Conservation (phyloP, 2,113 vertebrate genomes). For the Agelaius phoeniceus region DNA sequence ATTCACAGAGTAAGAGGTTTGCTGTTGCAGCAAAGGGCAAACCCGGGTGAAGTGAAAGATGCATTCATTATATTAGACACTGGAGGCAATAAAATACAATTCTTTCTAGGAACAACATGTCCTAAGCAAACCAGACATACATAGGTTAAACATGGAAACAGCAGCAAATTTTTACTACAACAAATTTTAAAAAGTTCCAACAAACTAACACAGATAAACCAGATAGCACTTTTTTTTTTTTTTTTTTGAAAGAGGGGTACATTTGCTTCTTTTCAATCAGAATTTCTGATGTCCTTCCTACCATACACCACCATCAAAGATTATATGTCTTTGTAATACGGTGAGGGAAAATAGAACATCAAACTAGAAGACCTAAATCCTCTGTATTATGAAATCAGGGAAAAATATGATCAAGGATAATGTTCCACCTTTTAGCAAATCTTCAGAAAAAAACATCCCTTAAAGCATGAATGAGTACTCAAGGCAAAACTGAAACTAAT, state of each 20-base stretch:
- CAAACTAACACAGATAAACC: not conserved
- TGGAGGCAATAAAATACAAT: not conserved
- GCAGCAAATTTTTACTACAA: not conserved
- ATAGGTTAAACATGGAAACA: not conserved
- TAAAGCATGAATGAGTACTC: not conserved
- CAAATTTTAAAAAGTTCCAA: not conserved
- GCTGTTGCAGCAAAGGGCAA: not conserved
- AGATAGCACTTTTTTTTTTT: no score
- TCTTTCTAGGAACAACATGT: not conserved
- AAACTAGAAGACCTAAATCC: not conserved
- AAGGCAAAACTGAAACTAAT: not conserved
- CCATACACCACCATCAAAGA: not conserved
- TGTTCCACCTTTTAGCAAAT: not conserved
- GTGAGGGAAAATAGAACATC: not conserved
- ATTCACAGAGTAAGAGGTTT: not conserved
- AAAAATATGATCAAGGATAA: not conserved
- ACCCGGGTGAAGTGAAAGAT: not conserved
- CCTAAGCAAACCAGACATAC: not conserved
- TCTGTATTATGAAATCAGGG: not conserved
- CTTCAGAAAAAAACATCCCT: not conserved
- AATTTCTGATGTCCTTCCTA: not conserved
- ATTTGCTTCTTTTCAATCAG: not conserved
- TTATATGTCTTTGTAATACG: fast-evolving
- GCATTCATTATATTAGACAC: not conserved
- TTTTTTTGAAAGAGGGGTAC: not conserved